Evolutionary conservation across 2,797 vertebrate genomes (phyloP).

Genomic region (Scarus forsteni): DNA sequence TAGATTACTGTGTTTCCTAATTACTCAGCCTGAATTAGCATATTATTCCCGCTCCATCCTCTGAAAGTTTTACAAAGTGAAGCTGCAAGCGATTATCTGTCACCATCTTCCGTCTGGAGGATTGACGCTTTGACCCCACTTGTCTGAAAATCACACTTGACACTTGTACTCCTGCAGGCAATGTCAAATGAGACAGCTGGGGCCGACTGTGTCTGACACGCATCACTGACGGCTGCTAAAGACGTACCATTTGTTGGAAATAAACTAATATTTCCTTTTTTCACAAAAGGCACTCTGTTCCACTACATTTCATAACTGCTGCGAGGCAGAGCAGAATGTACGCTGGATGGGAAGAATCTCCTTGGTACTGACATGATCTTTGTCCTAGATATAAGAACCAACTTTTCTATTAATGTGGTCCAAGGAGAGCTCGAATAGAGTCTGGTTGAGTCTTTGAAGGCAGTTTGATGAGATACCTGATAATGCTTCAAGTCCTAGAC

Average conservation of each 20-base stretch:
- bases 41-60: conserved; percentile 61
- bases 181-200: conserved; percentile 80
- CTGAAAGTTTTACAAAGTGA: conserved; percentile 71
- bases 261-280: conserved; percentile 75
- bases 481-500: conserved; percentile 73
- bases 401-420: conserved; percentile 34
- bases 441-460: conserved; percentile 44
- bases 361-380: conserved; percentile 28
- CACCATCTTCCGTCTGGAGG: conserved; percentile 68
- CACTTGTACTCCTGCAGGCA: conserved; percentile 77
- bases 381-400: conserved; percentile 56
- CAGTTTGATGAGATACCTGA: conserved; percentile 82
- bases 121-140: conserved; percentile 77
- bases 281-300: conserved; percentile 60
- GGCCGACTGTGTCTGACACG: conserved; percentile 71
- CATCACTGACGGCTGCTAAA: conserved; percentile 70
- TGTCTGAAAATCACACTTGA: conserved; percentile 77
- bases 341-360: conserved; percentile 39
- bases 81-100: conserved; percentile 80
- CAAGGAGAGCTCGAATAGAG: conserved; percentile 29
- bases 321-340: conserved; percentile 53
- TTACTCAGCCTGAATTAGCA: conserved; percentile 75
- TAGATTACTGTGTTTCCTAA: conserved; percentile 75
- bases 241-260: conserved; percentile 75
- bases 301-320: conserved; percentile 59